Conservation (phyloP, 2,888 invertebrate species). For the Drosophila maculinotata region DNA sequence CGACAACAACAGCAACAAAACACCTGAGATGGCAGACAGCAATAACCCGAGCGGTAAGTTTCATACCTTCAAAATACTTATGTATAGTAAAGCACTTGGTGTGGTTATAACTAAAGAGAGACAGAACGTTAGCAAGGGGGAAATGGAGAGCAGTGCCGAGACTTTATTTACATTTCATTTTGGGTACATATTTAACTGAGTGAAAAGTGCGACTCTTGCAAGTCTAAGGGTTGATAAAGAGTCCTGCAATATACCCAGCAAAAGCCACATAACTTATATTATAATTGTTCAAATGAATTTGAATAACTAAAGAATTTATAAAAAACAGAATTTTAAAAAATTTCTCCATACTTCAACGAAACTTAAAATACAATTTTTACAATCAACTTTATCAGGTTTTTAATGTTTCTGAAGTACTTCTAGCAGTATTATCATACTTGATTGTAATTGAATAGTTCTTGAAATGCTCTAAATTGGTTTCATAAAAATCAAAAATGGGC, state of each 20-base stretch:
- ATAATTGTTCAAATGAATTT: no score
- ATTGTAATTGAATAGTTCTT: no score
- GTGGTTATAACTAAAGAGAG: slow-evolving; percentile 24
- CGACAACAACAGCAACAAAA: slow-evolving; percentile 21
- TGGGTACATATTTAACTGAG: slow-evolving; percentile 48
- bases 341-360: not conserved
- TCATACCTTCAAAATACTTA: slow-evolving; percentile 67
- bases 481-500: no score
- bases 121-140: not conserved
- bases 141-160: no score
- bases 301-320: slow-evolving; percentile 3
- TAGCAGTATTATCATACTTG: no score
- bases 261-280: not conserved
- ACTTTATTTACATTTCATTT: slow-evolving; percentile 68
- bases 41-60: slow-evolving; percentile 54
- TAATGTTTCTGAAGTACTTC: no score
- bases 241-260: not conserved
- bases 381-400: no score
- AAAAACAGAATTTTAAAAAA: slow-evolving; percentile 1
- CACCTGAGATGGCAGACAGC: slow-evolving; percentile 50
- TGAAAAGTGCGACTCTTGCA: slow-evolving; percentile 3
- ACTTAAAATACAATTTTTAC: not conserved
- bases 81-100: slow-evolving; percentile 41
- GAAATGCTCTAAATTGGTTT: no score
- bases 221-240: slow-evolving; percentile 5